Percentiles rank a stretch among this genome's conserved stretches.
phyloP scores from a whole-genome alignment of 2,797 vertebrate species.

The Onychomys leucogaster region DNA sequence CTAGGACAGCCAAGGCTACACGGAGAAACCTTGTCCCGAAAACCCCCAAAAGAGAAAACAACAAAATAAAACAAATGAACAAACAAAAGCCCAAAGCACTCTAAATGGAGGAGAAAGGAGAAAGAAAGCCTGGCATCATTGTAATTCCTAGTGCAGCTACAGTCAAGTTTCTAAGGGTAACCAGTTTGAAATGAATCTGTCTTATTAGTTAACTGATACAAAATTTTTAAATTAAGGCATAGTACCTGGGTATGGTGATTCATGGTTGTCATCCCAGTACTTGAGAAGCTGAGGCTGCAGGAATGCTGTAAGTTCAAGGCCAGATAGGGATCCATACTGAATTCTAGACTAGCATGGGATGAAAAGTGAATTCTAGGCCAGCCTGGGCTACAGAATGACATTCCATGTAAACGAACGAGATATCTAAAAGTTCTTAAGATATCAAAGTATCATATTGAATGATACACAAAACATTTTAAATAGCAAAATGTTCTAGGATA shows the following conservation, averaged over 20 bases:
- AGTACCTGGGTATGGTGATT: background rate
- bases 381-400: background rate
- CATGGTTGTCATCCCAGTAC: background rate
- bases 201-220: constrained; percentile 19
- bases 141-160: background rate
- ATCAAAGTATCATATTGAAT: constrained; percentile 49
- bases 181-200: constrained; percentile 39
- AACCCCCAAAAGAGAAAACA: background rate
- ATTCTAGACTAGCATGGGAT: background rate
- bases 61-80: background rate
- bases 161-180: constrained; percentile 27
- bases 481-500: constrained; percentile 54
- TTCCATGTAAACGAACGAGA: background rate
- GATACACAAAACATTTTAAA: constrained; percentile 38
- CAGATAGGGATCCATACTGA: background rate
- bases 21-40: background rate
- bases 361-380: background rate
- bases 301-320: background rate
- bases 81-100: background rate
- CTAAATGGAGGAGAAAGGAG: background rate
- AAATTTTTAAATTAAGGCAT: constrained; percentile 32
- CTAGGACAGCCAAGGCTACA: background rate
- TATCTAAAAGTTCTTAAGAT: background rate
- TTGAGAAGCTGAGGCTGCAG: background rate
- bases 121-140: background rate